A percentile compares a stretch with the other conserved stretches of the same genome.
These are phyloP conservation scores for Leptopilina myrica DNA, from an alignment of 2,888 invertebrate genomes.

Conservation along the genomic window DNA sequence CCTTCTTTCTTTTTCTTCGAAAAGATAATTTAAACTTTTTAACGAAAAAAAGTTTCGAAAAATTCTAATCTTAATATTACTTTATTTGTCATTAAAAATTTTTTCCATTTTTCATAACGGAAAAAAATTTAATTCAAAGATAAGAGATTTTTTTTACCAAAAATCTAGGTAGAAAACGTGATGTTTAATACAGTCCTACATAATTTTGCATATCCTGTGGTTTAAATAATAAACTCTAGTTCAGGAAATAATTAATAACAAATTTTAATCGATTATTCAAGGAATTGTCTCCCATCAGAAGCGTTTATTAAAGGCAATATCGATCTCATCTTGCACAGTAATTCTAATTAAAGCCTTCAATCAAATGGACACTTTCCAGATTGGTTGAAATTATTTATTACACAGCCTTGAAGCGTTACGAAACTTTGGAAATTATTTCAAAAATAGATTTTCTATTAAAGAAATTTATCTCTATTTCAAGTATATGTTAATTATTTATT, in stretches of 20 bases:
- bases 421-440: not conserved
- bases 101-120: too few species aligned
- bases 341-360: constrained; percentile 17
- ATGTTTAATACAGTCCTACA: not conserved
- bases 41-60: too few species aligned
- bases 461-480: not conserved
- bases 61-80: too few species aligned
- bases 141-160: too few species aligned
- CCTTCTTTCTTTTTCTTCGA: too few species aligned
- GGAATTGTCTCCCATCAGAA: not conserved
- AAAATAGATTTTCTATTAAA: not conserved
- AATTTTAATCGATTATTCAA: constrained; percentile 5
- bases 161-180: not conserved
- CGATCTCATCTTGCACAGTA: not conserved
- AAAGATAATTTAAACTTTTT: too few species aligned
- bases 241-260: constrained; percentile 5
- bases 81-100: too few species aligned
- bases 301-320: constrained; percentile 4
- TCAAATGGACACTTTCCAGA: constrained; percentile 21
- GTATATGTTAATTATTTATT: too few species aligned
- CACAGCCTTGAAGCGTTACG: not conserved
- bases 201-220: not conserved
- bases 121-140: too few species aligned
- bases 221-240: not conserved
- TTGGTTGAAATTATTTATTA: constrained; percentile 5